These are phyloP conservation scores for Lasioglossum leucozonium DNA, from an alignment of 2,888 invertebrate species.

Conservation along the genomic window DNA sequence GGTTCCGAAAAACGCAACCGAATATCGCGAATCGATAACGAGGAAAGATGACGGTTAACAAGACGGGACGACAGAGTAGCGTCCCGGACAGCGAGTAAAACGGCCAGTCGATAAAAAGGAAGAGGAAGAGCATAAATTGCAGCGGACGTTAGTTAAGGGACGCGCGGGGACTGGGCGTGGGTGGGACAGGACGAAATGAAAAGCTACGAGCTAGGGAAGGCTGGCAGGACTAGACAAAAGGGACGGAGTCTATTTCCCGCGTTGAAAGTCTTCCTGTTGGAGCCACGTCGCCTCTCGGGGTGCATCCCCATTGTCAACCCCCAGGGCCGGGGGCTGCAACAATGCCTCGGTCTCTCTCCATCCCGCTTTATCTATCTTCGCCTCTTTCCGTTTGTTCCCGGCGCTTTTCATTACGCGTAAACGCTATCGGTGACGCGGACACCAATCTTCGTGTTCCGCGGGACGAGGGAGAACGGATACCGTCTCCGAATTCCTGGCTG, in stretches of 20 bases:
- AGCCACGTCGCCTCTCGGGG: conserved; percentile 31
- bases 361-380: neutral
- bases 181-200: conserved; percentile 31
- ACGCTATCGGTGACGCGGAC: conserved; percentile 66
- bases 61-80: neutral
- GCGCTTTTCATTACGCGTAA: conserved; percentile 65
- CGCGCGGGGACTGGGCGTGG: neutral
- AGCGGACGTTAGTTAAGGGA: neutral
- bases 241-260: conserved; percentile 66
- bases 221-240: conserved; percentile 63
- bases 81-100: neutral
- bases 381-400: conserved; percentile 30
- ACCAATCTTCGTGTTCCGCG: conserved; percentile 63
- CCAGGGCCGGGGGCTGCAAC: conserved; percentile 34
- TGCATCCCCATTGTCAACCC: conserved; percentile 46
- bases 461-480: conserved; percentile 48
- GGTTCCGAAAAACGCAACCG: neutral
- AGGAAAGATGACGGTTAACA: neutral
- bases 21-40: neutral
- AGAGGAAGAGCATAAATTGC: neutral
- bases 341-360: conserved; percentile 42
- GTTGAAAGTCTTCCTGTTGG: conserved; percentile 43
- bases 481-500: conserved; percentile 20
- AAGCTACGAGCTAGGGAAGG: conserved; percentile 22
- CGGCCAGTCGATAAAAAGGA: conserved; percentile 6